phyloP scores from a whole-genome alignment of 2,888 invertebrate genomes.

The Lottia scabra region DNA sequence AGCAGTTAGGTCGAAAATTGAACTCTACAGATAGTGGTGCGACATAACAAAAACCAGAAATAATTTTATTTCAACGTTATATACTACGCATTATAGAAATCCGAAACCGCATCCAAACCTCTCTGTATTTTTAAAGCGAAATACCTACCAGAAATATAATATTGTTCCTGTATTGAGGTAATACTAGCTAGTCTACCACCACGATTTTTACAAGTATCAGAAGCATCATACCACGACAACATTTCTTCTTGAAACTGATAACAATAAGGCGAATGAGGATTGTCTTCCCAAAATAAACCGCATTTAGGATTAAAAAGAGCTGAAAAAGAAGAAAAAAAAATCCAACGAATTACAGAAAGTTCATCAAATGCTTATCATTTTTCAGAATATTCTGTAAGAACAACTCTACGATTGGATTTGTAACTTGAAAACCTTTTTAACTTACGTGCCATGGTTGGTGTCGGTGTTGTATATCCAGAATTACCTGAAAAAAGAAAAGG shows the following conservation, averaged over 20 bases:
- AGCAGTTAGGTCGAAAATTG: too few species aligned
- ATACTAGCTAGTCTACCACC: slow-evolving; percentile 44
- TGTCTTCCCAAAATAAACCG: slow-evolving; percentile 47
- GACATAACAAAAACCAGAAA: too few species aligned
- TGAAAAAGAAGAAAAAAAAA: slow-evolving; percentile 23
- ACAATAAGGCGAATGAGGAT: slow-evolving; percentile 39
- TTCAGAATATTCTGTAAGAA: too few species aligned
- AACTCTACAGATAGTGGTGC: too few species aligned
- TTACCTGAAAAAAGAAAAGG: neutral
- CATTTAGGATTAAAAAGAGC: slow-evolving; percentile 43
- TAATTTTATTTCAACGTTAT: too few species aligned
- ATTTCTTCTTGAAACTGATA: slow-evolving; percentile 44
- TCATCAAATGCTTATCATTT: too few species aligned
- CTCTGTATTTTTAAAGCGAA: too few species aligned
- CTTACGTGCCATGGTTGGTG: neutral
- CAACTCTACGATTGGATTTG: too few species aligned
- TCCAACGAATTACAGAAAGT: too few species aligned
- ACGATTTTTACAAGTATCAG: slow-evolving; percentile 31
- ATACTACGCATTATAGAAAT: too few species aligned
- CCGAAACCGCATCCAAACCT: too few species aligned
- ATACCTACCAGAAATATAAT: slow-evolving; percentile 40
- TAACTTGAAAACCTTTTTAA: neutral
- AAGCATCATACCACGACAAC: slow-evolving; percentile 44
- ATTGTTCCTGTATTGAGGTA: slow-evolving; percentile 40
- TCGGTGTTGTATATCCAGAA: neutral